Conservation (phyloP, 53 echinoderm and acorn worm genomes). For the Pentamera pediparva region DNA sequence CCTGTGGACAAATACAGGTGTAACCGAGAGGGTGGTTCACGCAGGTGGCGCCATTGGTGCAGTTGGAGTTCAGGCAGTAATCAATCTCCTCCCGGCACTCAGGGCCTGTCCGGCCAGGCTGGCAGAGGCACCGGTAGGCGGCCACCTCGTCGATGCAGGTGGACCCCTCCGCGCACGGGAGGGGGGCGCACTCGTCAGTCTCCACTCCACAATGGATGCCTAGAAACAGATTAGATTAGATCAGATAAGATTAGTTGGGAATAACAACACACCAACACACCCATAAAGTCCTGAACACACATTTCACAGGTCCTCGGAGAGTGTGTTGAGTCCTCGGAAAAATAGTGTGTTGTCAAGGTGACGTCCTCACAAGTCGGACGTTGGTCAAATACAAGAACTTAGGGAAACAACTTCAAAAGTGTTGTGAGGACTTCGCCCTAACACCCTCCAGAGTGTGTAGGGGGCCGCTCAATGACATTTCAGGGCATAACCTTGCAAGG, state of each 20-base stretch:
- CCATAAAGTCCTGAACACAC: too few species aligned
- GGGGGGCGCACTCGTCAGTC: constrained; percentile 23
- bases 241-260: too few species aligned
- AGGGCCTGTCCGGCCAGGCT: constrained; percentile 28
- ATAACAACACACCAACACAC: neutral
- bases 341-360: too few species aligned
- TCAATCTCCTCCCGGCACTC: constrained; percentile 27
- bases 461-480: too few species aligned
- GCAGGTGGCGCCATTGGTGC: constrained; percentile 36
- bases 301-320: too few species aligned
- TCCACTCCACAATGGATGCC: constrained; percentile 43
- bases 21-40: neutral
- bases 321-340: too few species aligned
- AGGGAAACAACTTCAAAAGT: too few species aligned
- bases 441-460: too few species aligned
- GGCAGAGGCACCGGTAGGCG: neutral
- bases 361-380: too few species aligned
- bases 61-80: constrained; percentile 11
- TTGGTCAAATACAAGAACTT: too few species aligned
- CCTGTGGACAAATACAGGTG: constrained; percentile 31
- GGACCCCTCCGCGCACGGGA: constrained; percentile 4
- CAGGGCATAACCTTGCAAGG: too few species aligned
- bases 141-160: constrained; percentile 13
- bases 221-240: constrained; percentile 13
- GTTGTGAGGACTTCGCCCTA: too few species aligned